A percentile compares a stretch with the other conserved stretches of the same genome.
Evolutionary conservation across 2,888 invertebrate species (phyloP).

Genomic region (Teleogryllus oceanicus): DNA sequence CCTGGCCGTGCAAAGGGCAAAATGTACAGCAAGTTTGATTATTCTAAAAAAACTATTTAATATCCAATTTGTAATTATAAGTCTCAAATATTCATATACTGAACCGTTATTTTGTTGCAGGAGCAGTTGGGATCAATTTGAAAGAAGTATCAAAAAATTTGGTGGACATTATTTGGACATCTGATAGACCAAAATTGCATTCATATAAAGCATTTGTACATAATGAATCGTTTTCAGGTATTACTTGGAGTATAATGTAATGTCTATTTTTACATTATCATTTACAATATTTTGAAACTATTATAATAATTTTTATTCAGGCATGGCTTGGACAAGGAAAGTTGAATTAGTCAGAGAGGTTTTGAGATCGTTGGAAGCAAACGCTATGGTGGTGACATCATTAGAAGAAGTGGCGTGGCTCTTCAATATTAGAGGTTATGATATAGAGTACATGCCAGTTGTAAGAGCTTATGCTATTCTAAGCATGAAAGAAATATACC

Average conservation of each 20-base stretch:
- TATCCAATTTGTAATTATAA: no score
- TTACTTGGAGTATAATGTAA: conserved; percentile 45
- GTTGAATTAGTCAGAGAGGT: conserved; percentile 62
- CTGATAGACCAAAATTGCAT: conserved; percentile 58
- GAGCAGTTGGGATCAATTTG: conserved; percentile 35
- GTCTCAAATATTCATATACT: no score
- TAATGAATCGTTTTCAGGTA: conserved; percentile 58
- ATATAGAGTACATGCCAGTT: conserved; percentile 77
- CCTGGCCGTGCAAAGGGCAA: no score
- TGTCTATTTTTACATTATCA: conserved; percentile 22
- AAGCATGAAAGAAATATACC: conserved; percentile 37
- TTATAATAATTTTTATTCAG: conserved; percentile 45
- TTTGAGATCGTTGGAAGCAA: conserved; percentile 60
- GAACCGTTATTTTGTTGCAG: no score
- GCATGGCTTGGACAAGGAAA: conserved; percentile 73
- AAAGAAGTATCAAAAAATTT: conserved; percentile 53
- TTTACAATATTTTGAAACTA: neutral
- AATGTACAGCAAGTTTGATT: no score
- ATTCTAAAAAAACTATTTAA: no score
- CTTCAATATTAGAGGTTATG: conserved; percentile 80
- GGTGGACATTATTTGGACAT: conserved; percentile 74
- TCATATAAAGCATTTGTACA: conserved; percentile 59
- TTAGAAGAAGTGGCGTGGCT: conserved; percentile 87
- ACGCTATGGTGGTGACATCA: conserved; percentile 79
- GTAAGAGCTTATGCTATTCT: conserved; percentile 64